These are phyloP conservation scores for Gandaritis pyraliata DNA, from an alignment of 2,888 invertebrate genomes.

Conservation along the genomic window DNA sequence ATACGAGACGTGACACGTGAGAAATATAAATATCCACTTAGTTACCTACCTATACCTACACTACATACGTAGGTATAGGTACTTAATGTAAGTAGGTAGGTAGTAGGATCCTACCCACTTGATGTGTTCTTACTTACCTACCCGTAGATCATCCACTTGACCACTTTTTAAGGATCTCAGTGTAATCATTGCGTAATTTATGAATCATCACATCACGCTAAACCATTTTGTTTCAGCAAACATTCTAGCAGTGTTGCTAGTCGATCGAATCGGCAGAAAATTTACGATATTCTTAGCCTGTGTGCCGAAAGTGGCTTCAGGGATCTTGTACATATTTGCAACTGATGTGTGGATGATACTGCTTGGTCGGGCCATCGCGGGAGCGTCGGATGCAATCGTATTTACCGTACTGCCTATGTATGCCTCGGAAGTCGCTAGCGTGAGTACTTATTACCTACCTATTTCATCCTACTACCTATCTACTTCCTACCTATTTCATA, in stretches of 20 bases:
- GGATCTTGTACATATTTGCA: conserved; percentile 48
- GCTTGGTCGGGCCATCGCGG: conserved; percentile 47
- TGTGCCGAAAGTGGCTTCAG: conserved; percentile 55
- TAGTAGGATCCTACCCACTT: no score
- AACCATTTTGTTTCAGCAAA: conserved; percentile 39
- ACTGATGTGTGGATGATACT: conserved; percentile 55
- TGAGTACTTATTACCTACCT: conserved; percentile 45
- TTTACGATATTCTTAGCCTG: conserved; percentile 54
- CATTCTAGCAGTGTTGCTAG: conserved; percentile 50
- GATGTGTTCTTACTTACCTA: no score
- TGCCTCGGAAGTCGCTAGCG: conserved; percentile 60
- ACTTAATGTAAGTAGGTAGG: no score
- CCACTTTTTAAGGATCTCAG: no score
- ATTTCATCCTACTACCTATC: not conserved
- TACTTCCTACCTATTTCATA: no score
- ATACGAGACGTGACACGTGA: no score
- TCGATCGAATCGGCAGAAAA: conserved; percentile 57
- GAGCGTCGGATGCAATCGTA: conserved; percentile 48
- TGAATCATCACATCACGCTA: no score
- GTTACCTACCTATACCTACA: no score
- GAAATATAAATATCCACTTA: no score
- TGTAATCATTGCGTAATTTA: no score
- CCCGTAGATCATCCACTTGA: no score
- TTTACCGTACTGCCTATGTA: conserved; percentile 56
- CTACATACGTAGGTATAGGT: no score